Evolutionary conservation across 2,113 vertebrate genomes (phyloP), one percentile per base, ranked within the genome.

Genomic region (Gallinago jamesoni): DNA sequence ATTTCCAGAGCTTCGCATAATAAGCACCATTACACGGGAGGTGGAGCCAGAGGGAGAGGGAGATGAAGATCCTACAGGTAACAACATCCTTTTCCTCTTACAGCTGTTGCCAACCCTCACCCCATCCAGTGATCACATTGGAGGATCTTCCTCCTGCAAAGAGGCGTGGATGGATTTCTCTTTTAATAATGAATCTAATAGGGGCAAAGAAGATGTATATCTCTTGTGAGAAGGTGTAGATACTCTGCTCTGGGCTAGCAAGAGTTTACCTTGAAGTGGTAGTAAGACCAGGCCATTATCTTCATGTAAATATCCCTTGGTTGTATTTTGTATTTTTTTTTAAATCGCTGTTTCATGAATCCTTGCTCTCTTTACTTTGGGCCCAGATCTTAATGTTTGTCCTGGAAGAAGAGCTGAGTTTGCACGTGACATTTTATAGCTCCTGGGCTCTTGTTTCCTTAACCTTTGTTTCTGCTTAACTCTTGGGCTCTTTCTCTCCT

Each of bases 11-110:
- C 98, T 99, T 1, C 99, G 98, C 20, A 99, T 99, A 33, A 99
- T 99, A 85, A 99, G 99, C 98, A 99, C 99, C 94, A 98, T 99
- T 96, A 99, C 99, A 5, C 98, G 99, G 1, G 99, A 99, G 90
- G 99, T 99, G 89, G 99, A 99, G 91, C 98, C 98, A 0, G 98
- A 99, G 62, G 96, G 98, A 4, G 99, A 99, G 1, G 98, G 98
- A 4, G 98, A 98, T 1, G 99, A 99, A 48, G 99, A 99, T 92
- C 99, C 99, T 16, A 99, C 99, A 88, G 99, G 99, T 99, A 95
- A 69, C 24, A 2, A 68, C 24, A 2, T 24, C 39, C 11, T 14
- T 20, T 16, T 25, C 6, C 10, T n/a, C 28, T n/a, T 22, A 3
- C 24, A 41, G 1, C 24, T 4, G 7, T 6, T 55, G 8, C 19